These are phyloP conservation scores for Eupleurogrammus muticus DNA, from an alignment of 2,797 vertebrate species.

Conservation along the genomic window DNA sequence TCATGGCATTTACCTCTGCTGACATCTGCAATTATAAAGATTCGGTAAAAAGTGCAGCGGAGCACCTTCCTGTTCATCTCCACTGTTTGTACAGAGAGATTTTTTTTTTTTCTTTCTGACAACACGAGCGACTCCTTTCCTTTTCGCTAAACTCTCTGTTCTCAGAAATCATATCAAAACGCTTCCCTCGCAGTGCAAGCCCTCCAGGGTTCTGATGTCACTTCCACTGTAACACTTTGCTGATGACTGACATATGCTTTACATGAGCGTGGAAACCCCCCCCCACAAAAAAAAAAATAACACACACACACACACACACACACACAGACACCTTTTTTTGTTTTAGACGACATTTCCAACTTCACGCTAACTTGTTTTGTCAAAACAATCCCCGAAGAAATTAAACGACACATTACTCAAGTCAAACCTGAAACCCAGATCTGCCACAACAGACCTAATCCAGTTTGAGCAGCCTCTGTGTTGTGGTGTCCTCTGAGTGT, in stretches of 20 bases:
- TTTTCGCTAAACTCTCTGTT: constrained; percentile 82
- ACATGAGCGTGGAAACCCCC: constrained; percentile 66
- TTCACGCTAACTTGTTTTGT: constrained; percentile 89
- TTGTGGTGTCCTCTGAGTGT: constrained; percentile 75
- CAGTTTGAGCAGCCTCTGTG: constrained; percentile 78
- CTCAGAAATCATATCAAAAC: constrained; percentile 86
- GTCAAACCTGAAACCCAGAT: constrained; percentile 83
- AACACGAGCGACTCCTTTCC: constrained; percentile 79
- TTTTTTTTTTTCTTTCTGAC: constrained; percentile 56
- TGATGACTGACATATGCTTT: constrained; percentile 86
- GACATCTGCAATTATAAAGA: constrained; percentile 72
- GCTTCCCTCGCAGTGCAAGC: constrained; percentile 83
- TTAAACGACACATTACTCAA: constrained; percentile 84
- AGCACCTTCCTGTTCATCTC: constrained; percentile 80
- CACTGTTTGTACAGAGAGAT: constrained; percentile 79
- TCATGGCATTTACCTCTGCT: constrained; percentile 67
- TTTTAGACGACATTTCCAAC: constrained; percentile 81
- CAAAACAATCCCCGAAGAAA: constrained; percentile 89
- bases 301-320: too few species aligned
- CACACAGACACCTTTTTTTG: constrained; percentile 75
- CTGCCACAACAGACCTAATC: constrained; percentile 83
- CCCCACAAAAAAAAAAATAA: constrained; percentile 47
- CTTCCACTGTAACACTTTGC: constrained; percentile 85
- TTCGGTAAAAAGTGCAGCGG: constrained; percentile 71
- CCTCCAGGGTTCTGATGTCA: constrained; percentile 89